Percentiles rank a stretch among this genome's conserved stretches.
Evolutionary conservation across 2,888 invertebrate species (phyloP).

Genomic region (Agriopis aurantiaria): DNA sequence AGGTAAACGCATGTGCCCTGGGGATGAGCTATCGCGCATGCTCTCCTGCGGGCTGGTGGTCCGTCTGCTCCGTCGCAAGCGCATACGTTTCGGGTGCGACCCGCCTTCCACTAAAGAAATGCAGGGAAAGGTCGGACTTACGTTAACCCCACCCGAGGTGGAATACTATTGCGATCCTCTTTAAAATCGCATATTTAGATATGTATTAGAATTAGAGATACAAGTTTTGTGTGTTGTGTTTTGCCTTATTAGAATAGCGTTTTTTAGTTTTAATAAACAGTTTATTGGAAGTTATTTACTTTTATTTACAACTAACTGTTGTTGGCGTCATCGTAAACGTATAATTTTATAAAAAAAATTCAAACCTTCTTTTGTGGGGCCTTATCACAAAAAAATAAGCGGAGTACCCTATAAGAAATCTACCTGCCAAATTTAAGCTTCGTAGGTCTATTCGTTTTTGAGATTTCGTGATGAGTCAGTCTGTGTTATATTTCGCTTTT

Average conservation of each 20-base stretch:
- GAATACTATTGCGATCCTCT: constrained; percentile 66
- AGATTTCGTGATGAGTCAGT: no score
- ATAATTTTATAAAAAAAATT: no score
- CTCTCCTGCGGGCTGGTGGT: constrained; percentile 88
- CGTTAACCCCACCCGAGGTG: constrained; percentile 88
- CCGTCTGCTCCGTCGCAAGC: constrained; percentile 88
- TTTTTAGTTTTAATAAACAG: not conserved
- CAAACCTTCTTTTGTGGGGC: no score
- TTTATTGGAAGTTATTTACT: not conserved
- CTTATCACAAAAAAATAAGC: no score
- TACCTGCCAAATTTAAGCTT: no score
- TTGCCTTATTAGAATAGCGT: not conserved
- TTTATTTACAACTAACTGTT: not conserved
- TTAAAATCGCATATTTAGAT: constrained; percentile 36
- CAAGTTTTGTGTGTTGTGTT: not conserved
- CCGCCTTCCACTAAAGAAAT: constrained; percentile 80
- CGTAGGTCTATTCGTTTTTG: no score
- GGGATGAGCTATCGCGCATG: constrained; percentile 93
- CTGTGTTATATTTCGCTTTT: no score
- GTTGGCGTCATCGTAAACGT: no score
- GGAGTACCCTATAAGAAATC: no score
- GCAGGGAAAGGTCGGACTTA: constrained; percentile 91
- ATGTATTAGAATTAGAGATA: not conserved
- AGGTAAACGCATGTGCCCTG: constrained; percentile 95
- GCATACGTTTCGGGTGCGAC: constrained; percentile 85